Percentiles rank a stretch among this genome's conserved stretches.
These are phyloP conservation scores for Pyrochroa serraticornis DNA, from an alignment of 2,888 invertebrate species.

Conservation along the genomic window DNA sequence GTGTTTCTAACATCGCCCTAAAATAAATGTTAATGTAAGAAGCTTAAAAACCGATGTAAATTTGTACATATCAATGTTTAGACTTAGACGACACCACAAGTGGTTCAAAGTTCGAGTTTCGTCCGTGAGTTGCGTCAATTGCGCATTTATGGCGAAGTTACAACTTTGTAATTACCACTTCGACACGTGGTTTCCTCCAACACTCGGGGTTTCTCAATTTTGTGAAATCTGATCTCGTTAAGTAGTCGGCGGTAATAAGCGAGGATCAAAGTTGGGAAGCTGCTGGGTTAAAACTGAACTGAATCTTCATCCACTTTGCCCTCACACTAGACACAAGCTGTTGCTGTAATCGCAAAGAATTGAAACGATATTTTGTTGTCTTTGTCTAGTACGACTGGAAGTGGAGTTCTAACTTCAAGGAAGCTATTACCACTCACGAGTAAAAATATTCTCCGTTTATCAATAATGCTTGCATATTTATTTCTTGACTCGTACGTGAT, in stretches of 20 bases:
- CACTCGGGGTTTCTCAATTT: too few relatives aligned
- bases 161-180: too few relatives aligned
- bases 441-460: constrained; percentile 67
- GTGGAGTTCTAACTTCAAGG: constrained; percentile 96
- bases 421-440: constrained; percentile 90
- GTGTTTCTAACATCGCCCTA: constrained; percentile 31
- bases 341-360: constrained; percentile 33
- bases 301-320: background rate
- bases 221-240: too few relatives aligned
- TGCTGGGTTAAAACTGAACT: too few relatives aligned
- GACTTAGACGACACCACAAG: background rate
- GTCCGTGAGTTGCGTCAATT: too few relatives aligned
- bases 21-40: constrained; percentile 32
- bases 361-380: constrained; percentile 55
- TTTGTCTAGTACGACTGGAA: constrained; percentile 86
- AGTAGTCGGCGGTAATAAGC: too few relatives aligned
- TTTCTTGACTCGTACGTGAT: constrained; percentile 56
- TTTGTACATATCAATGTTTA: constrained; percentile 17
- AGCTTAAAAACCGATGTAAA: constrained; percentile 25
- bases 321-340: constrained; percentile 23
- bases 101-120: too few relatives aligned
- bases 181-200: too few relatives aligned
- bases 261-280: too few relatives aligned
- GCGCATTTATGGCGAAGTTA: too few relatives aligned
- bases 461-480: constrained; percentile 57